These are phyloP conservation scores for Heteronetta atricapilla DNA, from an alignment of 2,113 vertebrate genomes.

Conservation along the genomic window DNA sequence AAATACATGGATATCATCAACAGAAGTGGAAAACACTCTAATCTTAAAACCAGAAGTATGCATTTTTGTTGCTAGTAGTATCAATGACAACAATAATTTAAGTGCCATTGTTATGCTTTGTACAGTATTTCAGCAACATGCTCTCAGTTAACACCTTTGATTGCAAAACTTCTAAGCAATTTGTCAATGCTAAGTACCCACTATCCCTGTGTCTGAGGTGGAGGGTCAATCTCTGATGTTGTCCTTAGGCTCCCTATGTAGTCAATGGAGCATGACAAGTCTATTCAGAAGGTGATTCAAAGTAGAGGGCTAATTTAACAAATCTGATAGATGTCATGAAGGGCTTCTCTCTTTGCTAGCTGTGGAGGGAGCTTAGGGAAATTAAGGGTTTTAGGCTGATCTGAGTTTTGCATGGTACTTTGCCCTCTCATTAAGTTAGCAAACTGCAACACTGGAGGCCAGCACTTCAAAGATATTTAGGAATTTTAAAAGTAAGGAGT, in stretches of 20 bases:
- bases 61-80: not conserved
- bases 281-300: constrained; percentile 33
- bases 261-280: constrained; percentile 10
- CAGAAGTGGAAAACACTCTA: not conserved
- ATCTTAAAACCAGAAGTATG: not conserved
- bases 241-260: not conserved
- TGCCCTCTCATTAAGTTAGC: not conserved
- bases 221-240: constrained; percentile 23
- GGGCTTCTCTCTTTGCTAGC: not conserved
- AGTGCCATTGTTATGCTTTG: not conserved
- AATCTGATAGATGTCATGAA: not conserved
- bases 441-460: not conserved
- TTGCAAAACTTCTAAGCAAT: not conserved
- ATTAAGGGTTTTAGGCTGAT: not conserved
- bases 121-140: not conserved
- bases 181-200: not conserved
- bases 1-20: not conserved
- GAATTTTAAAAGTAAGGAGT: not conserved
- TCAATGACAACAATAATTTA: not conserved
- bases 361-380: constrained; percentile 16
- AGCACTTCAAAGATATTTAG: not conserved
- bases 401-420: not conserved
- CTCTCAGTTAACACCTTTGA: not conserved
- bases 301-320: constrained; percentile 20
- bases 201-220: not conserved